Conservation (phyloP, 2,888 invertebrate species). For the Aphidoletes aphidimyza region DNA sequence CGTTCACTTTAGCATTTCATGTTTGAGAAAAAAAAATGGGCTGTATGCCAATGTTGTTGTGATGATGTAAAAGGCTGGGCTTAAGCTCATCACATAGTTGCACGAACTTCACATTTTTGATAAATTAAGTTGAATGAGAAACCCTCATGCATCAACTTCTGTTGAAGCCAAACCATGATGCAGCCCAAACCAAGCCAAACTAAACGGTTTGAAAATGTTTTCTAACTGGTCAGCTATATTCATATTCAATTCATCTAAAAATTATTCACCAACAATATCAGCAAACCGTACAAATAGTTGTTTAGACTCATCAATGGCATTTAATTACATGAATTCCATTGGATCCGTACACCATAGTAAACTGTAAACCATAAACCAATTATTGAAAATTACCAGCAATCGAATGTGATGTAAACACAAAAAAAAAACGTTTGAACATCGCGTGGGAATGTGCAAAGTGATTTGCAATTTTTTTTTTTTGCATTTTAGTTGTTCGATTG, state of each 20-base stretch:
- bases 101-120: background rate
- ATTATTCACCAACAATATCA: no score
- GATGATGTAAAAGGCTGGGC: background rate
- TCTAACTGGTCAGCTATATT: background rate
- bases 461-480: background rate
- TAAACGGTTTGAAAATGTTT: background rate
- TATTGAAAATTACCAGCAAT: constrained; percentile 2
- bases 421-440: background rate
- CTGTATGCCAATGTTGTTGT: background rate
- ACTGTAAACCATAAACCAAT: background rate
- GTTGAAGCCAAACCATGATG: background rate
- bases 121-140: background rate
- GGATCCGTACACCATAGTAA: no score
- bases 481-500: background rate
- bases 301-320: no score
- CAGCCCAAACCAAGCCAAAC: background rate
- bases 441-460: background rate
- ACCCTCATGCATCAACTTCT: background rate
- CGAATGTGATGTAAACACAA: background rate
- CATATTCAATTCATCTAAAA: no score
- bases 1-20: no score
- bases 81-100: constrained; percentile 31
- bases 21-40: background rate
- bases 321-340: background rate
- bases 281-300: no score